A percentile compares a stretch with the other conserved stretches of the same genome.
phyloP scores from a whole-genome alignment of 2,888 invertebrate species.

The Limulus polyphemus region DNA sequence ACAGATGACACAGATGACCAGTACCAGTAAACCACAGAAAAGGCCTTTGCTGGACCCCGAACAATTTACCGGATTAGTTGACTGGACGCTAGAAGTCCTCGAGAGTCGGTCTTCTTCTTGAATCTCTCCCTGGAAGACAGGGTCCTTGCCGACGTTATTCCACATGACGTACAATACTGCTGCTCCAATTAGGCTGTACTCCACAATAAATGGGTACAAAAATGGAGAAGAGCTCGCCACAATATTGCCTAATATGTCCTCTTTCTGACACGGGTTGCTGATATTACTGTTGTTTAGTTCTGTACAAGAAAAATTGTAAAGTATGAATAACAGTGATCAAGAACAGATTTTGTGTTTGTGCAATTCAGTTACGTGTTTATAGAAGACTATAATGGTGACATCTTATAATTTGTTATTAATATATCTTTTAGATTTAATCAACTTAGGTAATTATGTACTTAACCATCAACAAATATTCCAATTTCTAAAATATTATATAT shows the following conservation, averaged over 20 bases:
- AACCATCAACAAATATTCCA: too few species aligned
- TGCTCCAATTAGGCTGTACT: constrained; percentile 87
- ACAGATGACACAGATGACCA: constrained; percentile 82
- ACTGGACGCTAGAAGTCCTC: constrained; percentile 16
- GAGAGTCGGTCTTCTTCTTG: constrained; percentile 14
- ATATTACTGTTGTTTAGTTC: constrained; percentile 21
- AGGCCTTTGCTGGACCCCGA: constrained; percentile 62
- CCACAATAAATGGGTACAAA: constrained; percentile 88
- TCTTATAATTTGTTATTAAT: too few species aligned
- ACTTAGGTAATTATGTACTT: too few species aligned
- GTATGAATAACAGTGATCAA: too few species aligned
- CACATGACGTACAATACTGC: constrained; percentile 94
- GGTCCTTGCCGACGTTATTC: constrained; percentile 42
- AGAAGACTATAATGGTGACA: too few species aligned
- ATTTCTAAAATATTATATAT: too few species aligned
- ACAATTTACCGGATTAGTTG: constrained; percentile 50
- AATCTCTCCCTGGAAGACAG: constrained; percentile 14
- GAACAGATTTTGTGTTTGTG: too few species aligned
- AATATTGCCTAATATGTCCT: constrained; percentile 63
- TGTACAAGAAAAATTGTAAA: neutral
- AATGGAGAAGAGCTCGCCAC: constrained; percentile 88
- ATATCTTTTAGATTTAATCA: too few species aligned
- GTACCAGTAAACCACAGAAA: constrained; percentile 27
- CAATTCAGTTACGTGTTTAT: too few species aligned
- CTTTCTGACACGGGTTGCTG: constrained; percentile 28